Conservation (phyloP, 2,888 invertebrate genomes). For the Tenthredo distinguenda region DNA sequence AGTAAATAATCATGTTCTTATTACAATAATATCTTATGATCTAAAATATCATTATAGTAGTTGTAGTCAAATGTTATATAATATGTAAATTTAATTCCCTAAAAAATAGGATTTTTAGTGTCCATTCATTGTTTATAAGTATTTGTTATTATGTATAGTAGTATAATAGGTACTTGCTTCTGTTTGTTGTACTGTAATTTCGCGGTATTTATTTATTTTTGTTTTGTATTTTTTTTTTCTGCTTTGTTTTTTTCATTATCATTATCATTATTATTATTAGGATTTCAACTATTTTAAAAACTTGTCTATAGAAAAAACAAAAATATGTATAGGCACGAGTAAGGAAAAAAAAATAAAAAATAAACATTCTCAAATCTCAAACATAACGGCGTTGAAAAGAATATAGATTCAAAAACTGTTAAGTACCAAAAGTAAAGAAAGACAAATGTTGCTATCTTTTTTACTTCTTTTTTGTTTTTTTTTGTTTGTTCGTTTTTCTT, state of each 20-base stretch:
- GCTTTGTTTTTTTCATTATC: background rate
- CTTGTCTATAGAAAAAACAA: background rate
- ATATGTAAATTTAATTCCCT: constrained; percentile 76
- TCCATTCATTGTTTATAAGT: constrained; percentile 73
- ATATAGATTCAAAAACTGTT: constrained; percentile 31
- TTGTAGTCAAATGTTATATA: constrained; percentile 73
- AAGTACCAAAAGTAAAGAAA: constrained; percentile 50
- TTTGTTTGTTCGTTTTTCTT: constrained; percentile 61
- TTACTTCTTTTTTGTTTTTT: constrained; percentile 34
- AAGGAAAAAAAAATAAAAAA: background rate
- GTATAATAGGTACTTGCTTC: constrained; percentile 72
- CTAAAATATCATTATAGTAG: constrained; percentile 75
- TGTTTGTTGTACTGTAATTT: constrained; percentile 75
- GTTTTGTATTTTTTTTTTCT: constrained; percentile 48
- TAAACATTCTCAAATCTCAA: background rate
- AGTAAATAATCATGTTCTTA: constrained; percentile 76
- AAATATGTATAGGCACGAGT: background rate
- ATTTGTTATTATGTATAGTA: constrained; percentile 55
- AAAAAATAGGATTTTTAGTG: constrained; percentile 75
- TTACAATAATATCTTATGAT: constrained; percentile 76
- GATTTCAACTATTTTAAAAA: background rate
- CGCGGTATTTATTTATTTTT: constrained; percentile 46
- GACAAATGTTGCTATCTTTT: constrained; percentile 34
- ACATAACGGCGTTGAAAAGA: background rate
- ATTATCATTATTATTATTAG: background rate